These are phyloP conservation scores for Strix aluco DNA, from an alignment of 2,113 vertebrate species.

Conservation along the genomic window DNA sequence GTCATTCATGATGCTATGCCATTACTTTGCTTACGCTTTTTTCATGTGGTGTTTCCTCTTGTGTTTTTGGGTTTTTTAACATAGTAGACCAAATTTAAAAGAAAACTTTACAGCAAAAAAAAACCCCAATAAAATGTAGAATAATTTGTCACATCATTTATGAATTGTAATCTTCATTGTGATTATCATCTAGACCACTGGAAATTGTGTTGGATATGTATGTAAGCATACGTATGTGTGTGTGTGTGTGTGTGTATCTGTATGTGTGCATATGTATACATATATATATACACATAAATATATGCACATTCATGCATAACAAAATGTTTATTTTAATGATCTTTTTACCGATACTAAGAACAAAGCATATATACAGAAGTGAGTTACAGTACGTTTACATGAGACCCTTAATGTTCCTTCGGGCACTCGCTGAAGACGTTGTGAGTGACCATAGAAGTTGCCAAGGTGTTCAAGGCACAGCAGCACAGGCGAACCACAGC, in stretches of 20 bases:
- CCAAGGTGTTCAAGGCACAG: neutral
- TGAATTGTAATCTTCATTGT: neutral
- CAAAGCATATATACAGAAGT: neutral
- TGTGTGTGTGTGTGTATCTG: neutral
- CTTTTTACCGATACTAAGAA: neutral
- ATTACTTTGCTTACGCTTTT: neutral
- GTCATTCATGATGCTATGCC: neutral
- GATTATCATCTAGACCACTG: neutral
- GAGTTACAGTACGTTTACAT: neutral
- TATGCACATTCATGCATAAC: neutral
- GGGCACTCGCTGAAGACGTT: neutral
- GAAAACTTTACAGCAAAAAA: neutral
- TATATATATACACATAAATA: neutral
- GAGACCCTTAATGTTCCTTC: neutral
- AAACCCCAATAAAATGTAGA: neutral
- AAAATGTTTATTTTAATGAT: neutral
- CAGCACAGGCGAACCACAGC: neutral
- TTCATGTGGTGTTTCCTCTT: neutral
- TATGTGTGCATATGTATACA: neutral
- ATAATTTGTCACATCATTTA: neutral
- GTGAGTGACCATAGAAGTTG: neutral
- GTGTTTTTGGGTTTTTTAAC: constrained; percentile 54
- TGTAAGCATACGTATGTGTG: neutral
- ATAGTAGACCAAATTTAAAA: neutral
- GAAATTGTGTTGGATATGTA: neutral